These are phyloP conservation scores for Eupelmus urozonus DNA, from an alignment of 2,888 invertebrate species.

Conservation along the genomic window DNA sequence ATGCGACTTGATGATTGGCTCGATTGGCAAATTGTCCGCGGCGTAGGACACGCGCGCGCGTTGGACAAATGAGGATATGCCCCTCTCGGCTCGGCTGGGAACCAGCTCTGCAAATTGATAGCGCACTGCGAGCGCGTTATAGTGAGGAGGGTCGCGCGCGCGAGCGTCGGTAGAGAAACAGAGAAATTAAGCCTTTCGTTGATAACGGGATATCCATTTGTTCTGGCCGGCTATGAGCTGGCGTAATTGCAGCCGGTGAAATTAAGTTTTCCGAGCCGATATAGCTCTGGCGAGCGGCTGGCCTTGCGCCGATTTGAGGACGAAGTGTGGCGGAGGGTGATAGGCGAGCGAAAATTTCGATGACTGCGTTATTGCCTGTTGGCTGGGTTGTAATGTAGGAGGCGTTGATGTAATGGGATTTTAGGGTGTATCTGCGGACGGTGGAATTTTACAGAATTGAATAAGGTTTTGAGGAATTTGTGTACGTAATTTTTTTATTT, in stretches of 20 bases:
- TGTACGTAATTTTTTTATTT: no score
- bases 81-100: slow-evolving; percentile 49
- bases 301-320: slow-evolving; percentile 12
- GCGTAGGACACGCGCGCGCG: slow-evolving; percentile 66
- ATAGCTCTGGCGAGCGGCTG: not conserved
- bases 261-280: slow-evolving; percentile 34
- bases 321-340: no score
- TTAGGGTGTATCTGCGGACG: no score
- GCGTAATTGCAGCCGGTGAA: slow-evolving; percentile 14
- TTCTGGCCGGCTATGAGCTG: not conserved
- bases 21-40: slow-evolving; percentile 75
- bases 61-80: slow-evolving; percentile 77
- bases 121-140: not conserved
- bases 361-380: no score
- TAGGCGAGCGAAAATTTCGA: no score
- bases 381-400: no score
- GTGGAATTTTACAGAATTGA: no score
- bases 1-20: slow-evolving; percentile 76
- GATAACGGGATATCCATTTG: slow-evolving; percentile 3
- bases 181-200: slow-evolving; percentile 19
- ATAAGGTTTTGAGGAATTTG: no score
- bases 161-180: not conserved
- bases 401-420: no score
- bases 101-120: no score
- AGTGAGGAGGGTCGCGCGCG: not conserved